A percentile compares a stretch with the other conserved stretches of the same genome.
phyloP scores from a whole-genome alignment of 2,113 vertebrate species.

The Mormyrus iriodes region DNA sequence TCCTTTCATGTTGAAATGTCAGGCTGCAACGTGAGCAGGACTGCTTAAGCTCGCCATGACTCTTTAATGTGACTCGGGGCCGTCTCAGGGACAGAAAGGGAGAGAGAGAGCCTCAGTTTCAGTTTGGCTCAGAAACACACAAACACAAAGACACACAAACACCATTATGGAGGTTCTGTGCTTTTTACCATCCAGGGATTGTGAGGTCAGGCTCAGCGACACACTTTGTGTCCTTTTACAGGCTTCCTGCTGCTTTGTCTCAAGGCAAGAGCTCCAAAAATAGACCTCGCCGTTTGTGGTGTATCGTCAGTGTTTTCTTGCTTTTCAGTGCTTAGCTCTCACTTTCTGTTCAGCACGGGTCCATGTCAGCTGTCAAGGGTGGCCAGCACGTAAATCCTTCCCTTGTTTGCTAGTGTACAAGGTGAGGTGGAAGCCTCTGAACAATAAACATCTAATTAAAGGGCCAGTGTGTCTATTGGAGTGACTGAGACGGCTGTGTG shows the following conservation, averaged over 20 bases:
- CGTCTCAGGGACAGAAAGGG: not conserved
- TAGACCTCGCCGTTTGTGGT: not conserved
- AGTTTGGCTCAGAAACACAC: not conserved
- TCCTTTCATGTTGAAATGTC: conserved; percentile 20
- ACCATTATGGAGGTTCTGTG: not conserved
- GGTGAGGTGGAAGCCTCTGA: conserved; percentile 16
- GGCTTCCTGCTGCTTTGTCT: not conserved
- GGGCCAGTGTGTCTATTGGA: not conserved
- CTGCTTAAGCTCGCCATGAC: not conserved
- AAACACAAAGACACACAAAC: not conserved
- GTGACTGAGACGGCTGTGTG: not conserved
- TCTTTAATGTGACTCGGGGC: conserved; percentile 4
- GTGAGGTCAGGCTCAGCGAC: not conserved
- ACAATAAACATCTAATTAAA: conserved; percentile 31
- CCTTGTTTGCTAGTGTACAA: conserved; percentile 26
- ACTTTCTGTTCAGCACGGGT: not conserved
- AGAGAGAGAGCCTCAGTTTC: not conserved
- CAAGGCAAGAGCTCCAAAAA: not conserved
- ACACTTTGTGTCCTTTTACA: not conserved
- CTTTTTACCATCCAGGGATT: not conserved
- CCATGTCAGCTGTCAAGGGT: not conserved
- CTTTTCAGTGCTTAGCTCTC: not conserved
- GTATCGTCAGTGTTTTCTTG: not conserved
- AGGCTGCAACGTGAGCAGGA: not conserved
- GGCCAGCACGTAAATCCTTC: conserved; percentile 1